Base-by-base conservation (phyloP, 2,888 invertebrate genomes). In the Cyclophora punctaria region DNA sequence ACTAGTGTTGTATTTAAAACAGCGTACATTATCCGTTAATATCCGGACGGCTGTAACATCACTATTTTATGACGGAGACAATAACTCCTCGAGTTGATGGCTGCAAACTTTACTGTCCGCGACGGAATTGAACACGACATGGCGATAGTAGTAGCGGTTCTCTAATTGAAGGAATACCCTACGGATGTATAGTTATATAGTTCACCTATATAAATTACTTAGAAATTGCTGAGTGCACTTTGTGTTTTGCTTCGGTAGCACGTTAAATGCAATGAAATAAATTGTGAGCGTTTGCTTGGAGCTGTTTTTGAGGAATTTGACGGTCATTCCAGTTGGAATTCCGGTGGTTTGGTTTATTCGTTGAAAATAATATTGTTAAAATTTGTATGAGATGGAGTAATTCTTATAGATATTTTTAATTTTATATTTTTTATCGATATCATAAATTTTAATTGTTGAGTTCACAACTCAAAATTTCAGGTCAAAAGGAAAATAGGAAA, bases 141-240 rank as follows among this genome's bases (percentile, higher is more conserved):
- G n/a, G n/a, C n/a, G n/a, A n/a, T n/a, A 59, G 59, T 55, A 53
- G 45, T 40, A 50, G 20, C 20, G 20, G 49, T 59, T 53, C 44
- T 67, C 59, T 66, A 71, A 68, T 64, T 65, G 69, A 53, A 60
- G 52, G 52, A 58, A 61, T 65, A 59, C 48, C 52, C 48, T 56
- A 34, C 46, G 57, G 45, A 56, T 45, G 51, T 60, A 66, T 20
- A 5, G 37, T 37, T 37, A 4, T 37, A 5, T 5, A 37, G 37
- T 37, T 20, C 20, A 37, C 37, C 37, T 37, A 37, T 37, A 37
- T 63, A 69, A 69, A 67, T 65, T 65, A 62, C 60, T 55, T 51
- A 48, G 56, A 60, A 62, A 62, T 61, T 58, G 56, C 64, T 58
- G 61, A 63, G 57, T 57, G 62, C 61, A 63, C 51, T 56, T 49